Conservation (phyloP, 2,113 vertebrate genomes). For the Lepisosteus oculatus region DNA sequence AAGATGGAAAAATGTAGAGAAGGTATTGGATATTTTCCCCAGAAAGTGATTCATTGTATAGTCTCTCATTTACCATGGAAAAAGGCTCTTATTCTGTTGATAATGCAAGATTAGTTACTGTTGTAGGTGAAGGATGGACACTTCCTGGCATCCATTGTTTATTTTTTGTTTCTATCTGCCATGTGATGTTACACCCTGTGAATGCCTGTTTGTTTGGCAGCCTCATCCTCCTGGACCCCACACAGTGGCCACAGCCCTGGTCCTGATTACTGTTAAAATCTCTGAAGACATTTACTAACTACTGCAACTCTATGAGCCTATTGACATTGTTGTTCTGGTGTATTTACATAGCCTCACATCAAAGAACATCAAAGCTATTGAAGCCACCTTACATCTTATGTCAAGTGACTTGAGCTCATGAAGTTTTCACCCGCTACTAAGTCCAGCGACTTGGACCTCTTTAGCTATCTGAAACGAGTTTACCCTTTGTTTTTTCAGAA, state of each 20-base stretch:
- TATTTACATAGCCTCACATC: not conserved
- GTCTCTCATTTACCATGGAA: not conserved
- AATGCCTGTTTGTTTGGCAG: not conserved
- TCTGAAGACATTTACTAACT: not conserved
- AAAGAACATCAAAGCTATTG: conserved; percentile 36
- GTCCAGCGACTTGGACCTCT: too few species aligned
- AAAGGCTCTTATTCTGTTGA: not conserved
- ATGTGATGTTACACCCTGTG: not conserved
- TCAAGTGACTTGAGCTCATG: conserved; percentile 35
- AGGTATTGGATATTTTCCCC: too few species aligned
- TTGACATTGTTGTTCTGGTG: not conserved
- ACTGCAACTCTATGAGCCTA: not conserved
- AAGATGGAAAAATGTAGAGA: too few species aligned
- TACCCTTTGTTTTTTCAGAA: too few species aligned
- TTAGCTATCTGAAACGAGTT: too few species aligned
- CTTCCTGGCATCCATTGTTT: not conserved
- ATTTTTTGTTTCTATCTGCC: not conserved
- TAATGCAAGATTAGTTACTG: not conserved
- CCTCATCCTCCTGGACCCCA: not conserved
- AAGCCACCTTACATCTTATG: conserved; percentile 25
- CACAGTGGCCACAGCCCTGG: not conserved
- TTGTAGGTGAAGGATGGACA: not conserved
- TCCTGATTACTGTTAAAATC: not conserved
- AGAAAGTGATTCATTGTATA: too few species aligned
- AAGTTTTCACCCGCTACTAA: conserved; percentile 36